These are phyloP conservation scores for Danionella cerebrum DNA, from an alignment of 2,113 vertebrate genomes.

Conservation along the genomic window DNA sequence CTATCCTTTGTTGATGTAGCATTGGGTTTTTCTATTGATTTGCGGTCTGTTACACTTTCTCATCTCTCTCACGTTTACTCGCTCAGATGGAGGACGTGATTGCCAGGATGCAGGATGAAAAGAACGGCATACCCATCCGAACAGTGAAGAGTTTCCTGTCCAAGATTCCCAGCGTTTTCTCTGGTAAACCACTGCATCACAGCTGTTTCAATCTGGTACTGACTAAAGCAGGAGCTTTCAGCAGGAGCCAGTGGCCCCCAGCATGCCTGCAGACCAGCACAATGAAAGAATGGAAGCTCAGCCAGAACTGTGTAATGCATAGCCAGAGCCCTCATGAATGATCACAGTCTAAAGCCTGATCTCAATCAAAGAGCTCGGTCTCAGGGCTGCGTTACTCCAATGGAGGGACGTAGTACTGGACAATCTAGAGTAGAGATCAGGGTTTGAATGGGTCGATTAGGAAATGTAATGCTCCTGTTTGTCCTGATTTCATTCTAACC, in stretches of 20 bases:
- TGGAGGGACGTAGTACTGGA: not conserved
- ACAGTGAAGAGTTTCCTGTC: constrained; percentile 98
- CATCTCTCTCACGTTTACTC: not conserved
- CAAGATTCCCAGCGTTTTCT: constrained; percentile 98
- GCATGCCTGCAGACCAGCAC: not conserved
- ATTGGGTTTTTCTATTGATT: constrained; percentile 14
- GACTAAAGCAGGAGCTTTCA: not conserved
- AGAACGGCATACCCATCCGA: constrained; percentile 92
- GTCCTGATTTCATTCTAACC: not conserved
- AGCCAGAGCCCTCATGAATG: not conserved
- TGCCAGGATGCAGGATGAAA: constrained; percentile 95
- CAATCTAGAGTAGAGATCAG: not conserved
- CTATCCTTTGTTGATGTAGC: not conserved
- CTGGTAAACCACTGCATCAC: constrained; percentile 70
- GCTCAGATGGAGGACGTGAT: constrained; percentile 93
- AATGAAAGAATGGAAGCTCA: not conserved
- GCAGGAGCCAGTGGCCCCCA: constrained; percentile 1
- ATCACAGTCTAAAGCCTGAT: not conserved
- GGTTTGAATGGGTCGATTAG: not conserved
- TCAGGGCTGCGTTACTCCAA: not conserved
- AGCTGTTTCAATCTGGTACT: not conserved
- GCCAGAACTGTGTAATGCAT: constrained; percentile 8
- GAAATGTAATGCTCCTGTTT: not conserved
- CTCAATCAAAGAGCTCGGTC: not conserved
- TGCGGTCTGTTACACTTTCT: too few species aligned